A percentile compares a stretch with the other conserved stretches of the same genome.
Evolutionary conservation across 2,113 vertebrate genomes (phyloP).

Genomic region (Sander lucioperca): DNA sequence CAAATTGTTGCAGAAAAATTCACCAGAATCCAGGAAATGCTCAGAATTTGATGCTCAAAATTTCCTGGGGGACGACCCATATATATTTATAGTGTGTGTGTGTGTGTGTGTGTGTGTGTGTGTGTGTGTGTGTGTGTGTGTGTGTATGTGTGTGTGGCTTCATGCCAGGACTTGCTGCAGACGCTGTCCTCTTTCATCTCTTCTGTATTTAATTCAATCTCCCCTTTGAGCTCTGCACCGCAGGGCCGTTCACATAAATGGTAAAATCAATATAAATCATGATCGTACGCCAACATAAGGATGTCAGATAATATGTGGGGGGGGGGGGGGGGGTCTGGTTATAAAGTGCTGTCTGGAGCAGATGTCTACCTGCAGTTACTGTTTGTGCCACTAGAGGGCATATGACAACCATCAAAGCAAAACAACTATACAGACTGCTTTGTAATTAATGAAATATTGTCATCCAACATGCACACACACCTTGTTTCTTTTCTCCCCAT

Average conservation of each 20-base stretch:
- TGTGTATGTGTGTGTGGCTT: not conserved
- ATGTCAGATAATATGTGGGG: not conserved
- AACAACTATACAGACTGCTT: not conserved
- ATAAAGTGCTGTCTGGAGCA: not conserved
- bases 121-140: not conserved
- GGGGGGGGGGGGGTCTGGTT: not conserved
- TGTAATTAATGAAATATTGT: not conserved
- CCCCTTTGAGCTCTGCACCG: not conserved
- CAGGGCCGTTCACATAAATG: slow-evolving; percentile 3
- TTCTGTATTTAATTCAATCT: slow-evolving; percentile 33
- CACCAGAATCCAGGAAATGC: no score
- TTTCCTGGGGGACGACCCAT: no score
- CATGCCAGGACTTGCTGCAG: slow-evolving; percentile 5
- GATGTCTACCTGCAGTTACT: slow-evolving; percentile 1
- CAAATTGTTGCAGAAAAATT: no score
- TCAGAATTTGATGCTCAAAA: no score
- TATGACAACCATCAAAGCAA: not conserved
- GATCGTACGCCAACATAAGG: not conserved
- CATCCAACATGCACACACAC: not conserved
- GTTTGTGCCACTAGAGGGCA: slow-evolving; percentile 47
- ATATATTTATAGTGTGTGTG: no score
- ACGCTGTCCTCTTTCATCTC: slow-evolving; percentile 31
- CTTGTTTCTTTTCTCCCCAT: not conserved
- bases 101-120: no score
- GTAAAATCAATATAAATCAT: slow-evolving; percentile 15